Evolutionary conservation across 2,113 vertebrate genomes (phyloP), one percentile per base, ranked within the genome.

Genomic region (Electrona antarctica): DNA sequence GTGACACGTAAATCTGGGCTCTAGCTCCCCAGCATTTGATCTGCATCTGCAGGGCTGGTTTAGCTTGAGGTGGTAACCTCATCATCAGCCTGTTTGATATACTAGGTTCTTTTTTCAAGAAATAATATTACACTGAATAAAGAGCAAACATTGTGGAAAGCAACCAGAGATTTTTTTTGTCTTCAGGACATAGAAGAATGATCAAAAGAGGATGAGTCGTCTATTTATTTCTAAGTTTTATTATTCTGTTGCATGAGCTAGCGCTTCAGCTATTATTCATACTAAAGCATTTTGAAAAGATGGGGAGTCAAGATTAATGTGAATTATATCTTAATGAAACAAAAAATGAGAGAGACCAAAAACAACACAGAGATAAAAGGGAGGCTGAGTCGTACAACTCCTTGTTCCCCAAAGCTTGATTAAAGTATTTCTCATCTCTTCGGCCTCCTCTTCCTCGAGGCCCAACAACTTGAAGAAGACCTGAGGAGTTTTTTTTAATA

Each of bases 161-260:
- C 64, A 59, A 61, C n/a, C 9, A 49, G 7, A 10, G 55, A 14
- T 4, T 33, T 33, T 33, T 4, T 33, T 33, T 33, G 3, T 71
- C 60, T 80, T 88, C 69, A 72, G 69, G 78, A 83, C 72, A 65
- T 73, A 74, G 70, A 48, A 12, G 63, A 67, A 80, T 81, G 80
- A 83, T 85, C 78, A 88, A 87, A 87, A 52, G 50, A 21, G 48
- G 58, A 74, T 59, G 77, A 41, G 33, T 2, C 33, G 33, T 6
- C 33, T 41, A 41, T 41, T 41, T 41, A 41, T 41, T 41, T 41
- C 33, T 41, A 41, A 72, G 66, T 76, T 89, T 84, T 84, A 85
- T 71, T 60, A 79, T 86, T 86, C 71, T 69, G 71, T 79, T 89
- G 68, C 81, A 87, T 81, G 80, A 81, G 71, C 74, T 72, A 67